Evolutionary conservation across 2,113 vertebrate genomes (phyloP).

Genomic region (Nycticryphes semicollaris): DNA sequence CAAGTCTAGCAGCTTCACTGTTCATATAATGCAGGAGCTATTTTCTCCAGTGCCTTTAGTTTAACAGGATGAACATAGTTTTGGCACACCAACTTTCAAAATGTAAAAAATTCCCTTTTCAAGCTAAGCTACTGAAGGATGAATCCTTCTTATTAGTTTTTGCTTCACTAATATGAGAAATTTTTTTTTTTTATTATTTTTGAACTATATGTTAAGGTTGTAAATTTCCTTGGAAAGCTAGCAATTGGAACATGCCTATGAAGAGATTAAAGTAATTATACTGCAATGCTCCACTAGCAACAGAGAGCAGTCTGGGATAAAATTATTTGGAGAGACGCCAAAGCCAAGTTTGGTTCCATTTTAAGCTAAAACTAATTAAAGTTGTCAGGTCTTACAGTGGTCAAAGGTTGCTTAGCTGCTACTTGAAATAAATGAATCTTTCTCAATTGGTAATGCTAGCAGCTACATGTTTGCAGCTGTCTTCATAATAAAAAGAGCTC

Average conservation of each 20-base stretch:
- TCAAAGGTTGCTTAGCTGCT: constrained; percentile 21
- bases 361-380: constrained; percentile 67
- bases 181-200: background rate
- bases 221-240: constrained; percentile 55
- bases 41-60: background rate
- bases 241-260: constrained; percentile 55
- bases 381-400: constrained; percentile 38
- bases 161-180: constrained; percentile 1
- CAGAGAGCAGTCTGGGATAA: constrained; percentile 49
- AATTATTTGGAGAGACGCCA: constrained; percentile 49
- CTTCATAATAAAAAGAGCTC: background rate
- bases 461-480: background rate
- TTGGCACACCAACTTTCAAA: background rate
- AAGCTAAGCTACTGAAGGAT: background rate
- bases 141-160: background rate
- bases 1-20: background rate
- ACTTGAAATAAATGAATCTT: constrained; percentile 48
- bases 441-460: background rate
- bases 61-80: background rate
- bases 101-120: background rate
- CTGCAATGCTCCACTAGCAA: constrained; percentile 40
- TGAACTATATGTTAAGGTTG: constrained; percentile 15
- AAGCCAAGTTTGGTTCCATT: constrained; percentile 46
- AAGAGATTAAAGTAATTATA: constrained; percentile 68
- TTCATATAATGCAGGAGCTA: background rate